Percentiles rank a stretch among this genome's conserved stretches.
These are phyloP conservation scores for Unio delphinus DNA, from an alignment of 2,888 invertebrate genomes.

Conservation along the genomic window DNA sequence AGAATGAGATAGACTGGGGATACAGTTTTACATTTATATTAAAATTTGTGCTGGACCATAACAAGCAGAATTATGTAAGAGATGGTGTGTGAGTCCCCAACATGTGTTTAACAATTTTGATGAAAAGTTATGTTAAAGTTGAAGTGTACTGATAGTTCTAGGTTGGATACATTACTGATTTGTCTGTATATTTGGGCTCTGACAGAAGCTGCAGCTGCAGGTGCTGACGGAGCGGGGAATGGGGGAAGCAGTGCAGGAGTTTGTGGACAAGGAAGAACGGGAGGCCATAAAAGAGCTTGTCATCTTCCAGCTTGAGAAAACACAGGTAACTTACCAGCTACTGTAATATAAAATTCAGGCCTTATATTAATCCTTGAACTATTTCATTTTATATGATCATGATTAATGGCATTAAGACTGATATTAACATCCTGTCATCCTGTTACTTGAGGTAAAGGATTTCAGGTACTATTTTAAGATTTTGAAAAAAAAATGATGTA, in stretches of 20 bases:
- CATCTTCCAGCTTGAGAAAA: slow-evolving; percentile 73
- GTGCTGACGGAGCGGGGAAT: slow-evolving; percentile 83
- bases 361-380: not conserved
- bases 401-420: not conserved
- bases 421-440: not conserved
- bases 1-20: too few species aligned
- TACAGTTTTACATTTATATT: too few species aligned
- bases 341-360: not conserved
- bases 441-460: too few species aligned
- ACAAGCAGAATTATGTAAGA: too few species aligned
- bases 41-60: too few species aligned
- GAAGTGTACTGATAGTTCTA: too few species aligned
- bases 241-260: slow-evolving; percentile 83
- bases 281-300: slow-evolving; percentile 70
- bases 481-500: too few species aligned
- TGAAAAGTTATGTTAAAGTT: too few species aligned
- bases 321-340: slow-evolving; percentile 55
- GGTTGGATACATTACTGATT: too few species aligned
- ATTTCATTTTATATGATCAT: not conserved
- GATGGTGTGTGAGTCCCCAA: too few species aligned
- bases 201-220: slow-evolving; percentile 74
- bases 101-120: too few species aligned
- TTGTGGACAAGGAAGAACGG: slow-evolving; percentile 77
- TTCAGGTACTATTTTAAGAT: too few species aligned
- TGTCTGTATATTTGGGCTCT: not conserved